These are phyloP conservation scores for Sebastes alutus DNA, from an alignment of 2,797 vertebrate species.

Conservation along the genomic window DNA sequence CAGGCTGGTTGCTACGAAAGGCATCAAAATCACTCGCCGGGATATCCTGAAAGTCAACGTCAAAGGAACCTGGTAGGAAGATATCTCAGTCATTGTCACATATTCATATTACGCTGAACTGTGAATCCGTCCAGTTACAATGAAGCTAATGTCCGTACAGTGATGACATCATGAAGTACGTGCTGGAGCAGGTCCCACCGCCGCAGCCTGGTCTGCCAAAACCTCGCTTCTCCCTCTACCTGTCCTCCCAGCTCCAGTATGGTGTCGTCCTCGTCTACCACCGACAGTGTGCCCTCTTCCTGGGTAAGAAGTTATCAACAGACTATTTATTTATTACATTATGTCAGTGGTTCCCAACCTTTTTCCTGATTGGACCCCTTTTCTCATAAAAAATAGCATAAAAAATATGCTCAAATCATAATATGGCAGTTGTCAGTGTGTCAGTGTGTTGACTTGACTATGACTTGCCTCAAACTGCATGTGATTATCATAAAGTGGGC, in stretches of 20 bases:
- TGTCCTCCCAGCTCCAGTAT: slow-evolving; percentile 91
- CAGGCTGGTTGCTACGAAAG: slow-evolving; percentile 83
- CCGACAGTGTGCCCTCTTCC: slow-evolving; percentile 86
- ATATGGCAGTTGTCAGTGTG: no score
- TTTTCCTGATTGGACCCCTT: no score
- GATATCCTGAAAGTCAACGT: slow-evolving; percentile 82
- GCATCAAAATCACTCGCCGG: slow-evolving; percentile 71
- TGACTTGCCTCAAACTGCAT: no score
- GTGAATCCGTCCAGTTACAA: background rate
- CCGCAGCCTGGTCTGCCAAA: slow-evolving; percentile 74
- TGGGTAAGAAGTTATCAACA: slow-evolving; percentile 75
- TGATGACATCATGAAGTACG: slow-evolving; percentile 86
- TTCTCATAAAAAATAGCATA: no score
- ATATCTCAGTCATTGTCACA: background rate
- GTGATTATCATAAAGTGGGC: no score
- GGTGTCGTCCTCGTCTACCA: slow-evolving; percentile 87
- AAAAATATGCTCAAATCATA: no score
- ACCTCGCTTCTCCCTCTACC: slow-evolving; percentile 92
- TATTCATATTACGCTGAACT: background rate
- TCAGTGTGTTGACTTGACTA: no score
- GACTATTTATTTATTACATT: no score
- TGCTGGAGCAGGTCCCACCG: slow-evolving; percentile 83
- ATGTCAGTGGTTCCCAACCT: no score
- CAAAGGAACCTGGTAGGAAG: slow-evolving; percentile 76
- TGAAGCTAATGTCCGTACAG: slow-evolving; percentile 62